Evolutionary conservation across 2,113 vertebrate species (phyloP).

Genomic region (Chaetodon auriga): DNA sequence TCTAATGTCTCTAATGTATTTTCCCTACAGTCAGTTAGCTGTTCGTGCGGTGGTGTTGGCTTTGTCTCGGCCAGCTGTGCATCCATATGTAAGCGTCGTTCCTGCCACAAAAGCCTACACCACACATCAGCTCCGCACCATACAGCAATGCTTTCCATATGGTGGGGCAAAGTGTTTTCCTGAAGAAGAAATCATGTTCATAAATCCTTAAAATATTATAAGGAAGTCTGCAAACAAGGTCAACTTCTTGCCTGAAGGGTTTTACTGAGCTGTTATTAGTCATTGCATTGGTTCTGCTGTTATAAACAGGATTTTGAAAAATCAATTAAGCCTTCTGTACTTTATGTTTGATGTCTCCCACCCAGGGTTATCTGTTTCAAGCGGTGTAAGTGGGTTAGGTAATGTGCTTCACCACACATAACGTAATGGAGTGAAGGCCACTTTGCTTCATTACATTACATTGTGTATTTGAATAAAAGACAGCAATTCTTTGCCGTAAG

Average conservation of each 20-base stretch:
- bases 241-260: conserved; percentile 63
- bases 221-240: conserved; percentile 73
- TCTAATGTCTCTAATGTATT: conserved; percentile 26
- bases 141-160: conserved; percentile 46
- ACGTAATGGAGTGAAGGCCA: conserved; percentile 35
- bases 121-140: conserved; percentile 1
- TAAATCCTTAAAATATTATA: conserved; percentile 56
- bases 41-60: conserved; percentile 3
- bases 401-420: conserved; percentile 60
- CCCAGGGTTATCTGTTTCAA: conserved; percentile 68
- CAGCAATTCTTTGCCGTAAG: background rate
- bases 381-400: conserved; percentile 64
- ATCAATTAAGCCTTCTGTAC: conserved; percentile 70
- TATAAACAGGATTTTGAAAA: conserved; percentile 71
- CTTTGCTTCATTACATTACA: conserved; percentile 9
- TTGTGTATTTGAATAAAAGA: conserved; percentile 13
- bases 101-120: conserved; percentile 36
- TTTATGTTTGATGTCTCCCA: conserved; percentile 72
- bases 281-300: conserved; percentile 68
- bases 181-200: conserved; percentile 51
- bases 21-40: conserved; percentile 24
- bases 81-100: conserved; percentile 37
- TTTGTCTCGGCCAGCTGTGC: conserved; percentile 51
- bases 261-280: conserved; percentile 68
- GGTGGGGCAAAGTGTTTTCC: conserved; percentile 40